Base-by-base conservation (phyloP, 2,797 vertebrate species). In the Premnoplex brunnescens region DNA sequence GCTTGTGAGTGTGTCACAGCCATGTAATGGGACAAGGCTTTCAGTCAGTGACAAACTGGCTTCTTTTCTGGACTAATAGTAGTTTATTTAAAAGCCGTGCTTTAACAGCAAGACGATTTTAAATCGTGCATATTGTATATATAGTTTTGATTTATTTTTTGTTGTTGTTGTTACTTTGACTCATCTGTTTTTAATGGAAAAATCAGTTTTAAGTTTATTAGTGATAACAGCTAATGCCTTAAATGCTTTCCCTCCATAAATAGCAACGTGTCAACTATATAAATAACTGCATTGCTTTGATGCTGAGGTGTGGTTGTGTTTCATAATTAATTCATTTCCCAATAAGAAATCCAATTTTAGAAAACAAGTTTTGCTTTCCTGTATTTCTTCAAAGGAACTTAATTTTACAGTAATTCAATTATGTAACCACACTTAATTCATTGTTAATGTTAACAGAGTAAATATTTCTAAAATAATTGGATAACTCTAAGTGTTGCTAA, bases 241-340 rank as follows among this genome's bases (percentile, higher is more conserved):
- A 52, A 86, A 68, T 75, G 14, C 30, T 72, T 81, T 89, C 9
- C 14, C 8, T 62, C 46, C 13, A 12, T 56, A 66, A 94, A 83
- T 52, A 71, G 32, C 44, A 85, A 20, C 37, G 14, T 16, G 34
- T 13, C 44, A 48, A n/a, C 32, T 74, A 13, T 37, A 62, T 58
- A 72, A 91, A 64, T 89, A 93, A 83, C n/a, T 66, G 9, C 30
- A 49, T 44, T 63, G 41, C 76, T 95, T 88, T 86, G 56, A 78
- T 84, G 69, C 39, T 30, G 71, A 51, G 63, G 72, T 90, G 23
- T 58, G 36, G 16, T 64, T 83, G 26, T 54, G 26, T 64, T 62
- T 82, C 74, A 62, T 27, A 88, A 85, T 84, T 20, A 95, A 91
- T 88, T 88, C 6, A 54, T 85, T 92, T 86, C n/a, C 48, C 69